These are phyloP conservation scores for Orchestes rusci DNA, from an alignment of 2,888 invertebrate genomes.

Conservation along the genomic window DNA sequence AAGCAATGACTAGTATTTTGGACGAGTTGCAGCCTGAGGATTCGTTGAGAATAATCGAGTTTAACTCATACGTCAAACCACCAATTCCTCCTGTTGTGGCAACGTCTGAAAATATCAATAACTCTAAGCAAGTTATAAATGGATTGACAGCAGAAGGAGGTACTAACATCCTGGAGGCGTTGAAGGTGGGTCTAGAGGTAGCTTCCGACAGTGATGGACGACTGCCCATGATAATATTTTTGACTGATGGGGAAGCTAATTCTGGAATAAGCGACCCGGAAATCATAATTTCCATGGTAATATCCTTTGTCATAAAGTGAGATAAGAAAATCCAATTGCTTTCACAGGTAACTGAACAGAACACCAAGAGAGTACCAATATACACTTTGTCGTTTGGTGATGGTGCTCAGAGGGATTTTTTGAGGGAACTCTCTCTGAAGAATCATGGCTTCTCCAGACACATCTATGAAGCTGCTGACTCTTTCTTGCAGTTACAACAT, in stretches of 20 bases:
- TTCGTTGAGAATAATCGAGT: conserved; percentile 62
- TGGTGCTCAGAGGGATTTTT: conserved; percentile 58
- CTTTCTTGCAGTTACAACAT: conserved; percentile 57
- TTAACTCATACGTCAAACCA: conserved; percentile 50
- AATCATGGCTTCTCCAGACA: conserved; percentile 62
- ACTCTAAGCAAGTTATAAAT: not conserved
- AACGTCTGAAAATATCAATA: not conserved
- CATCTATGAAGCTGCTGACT: conserved; percentile 67
- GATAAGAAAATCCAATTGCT: no score
- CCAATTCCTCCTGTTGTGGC: conserved; percentile 43
- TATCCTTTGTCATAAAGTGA: no score
- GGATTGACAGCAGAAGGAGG: conserved; percentile 47
- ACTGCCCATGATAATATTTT: conserved; percentile 54
- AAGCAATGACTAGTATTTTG: conserved; percentile 63
- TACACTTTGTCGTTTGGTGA: conserved; percentile 66
- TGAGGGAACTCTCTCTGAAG: conserved; percentile 57
- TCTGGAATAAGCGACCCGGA: no score
- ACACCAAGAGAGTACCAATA: conserved; percentile 47
- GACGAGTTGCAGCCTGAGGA: conserved; percentile 54
- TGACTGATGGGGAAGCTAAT: conserved; percentile 61
- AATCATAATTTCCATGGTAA: conserved; percentile 48
- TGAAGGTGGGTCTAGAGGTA: conserved; percentile 47
- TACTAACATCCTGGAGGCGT: conserved; percentile 61
- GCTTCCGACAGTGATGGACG: conserved; percentile 24
- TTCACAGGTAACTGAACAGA: conserved; percentile 43